A percentile compares a stretch with the other conserved stretches of the same genome.
Evolutionary conservation across 2,113 vertebrate genomes (phyloP).

Genomic region (Corydoras maculifer): DNA sequence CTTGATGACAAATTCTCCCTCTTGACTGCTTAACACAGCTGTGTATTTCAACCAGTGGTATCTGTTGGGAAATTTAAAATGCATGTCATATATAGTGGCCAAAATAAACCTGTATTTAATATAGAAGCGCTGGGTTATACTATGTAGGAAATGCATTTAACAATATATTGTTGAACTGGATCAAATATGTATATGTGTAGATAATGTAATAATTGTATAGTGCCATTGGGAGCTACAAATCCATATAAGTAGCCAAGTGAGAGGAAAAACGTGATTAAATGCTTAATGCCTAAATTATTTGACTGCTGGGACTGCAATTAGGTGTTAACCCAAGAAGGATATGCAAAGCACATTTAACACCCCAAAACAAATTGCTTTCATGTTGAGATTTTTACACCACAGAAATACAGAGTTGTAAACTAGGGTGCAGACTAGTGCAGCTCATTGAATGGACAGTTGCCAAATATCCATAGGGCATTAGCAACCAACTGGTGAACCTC

Average conservation of each 20-base stretch:
- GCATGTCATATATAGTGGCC: slow-evolving; percentile 27
- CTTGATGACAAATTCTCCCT: slow-evolving; percentile 13
- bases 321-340: slow-evolving; percentile 38
- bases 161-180: no score
- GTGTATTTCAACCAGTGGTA: slow-evolving; percentile 33
- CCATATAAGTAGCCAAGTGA: slow-evolving; percentile 21
- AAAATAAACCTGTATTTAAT: slow-evolving; percentile 12
- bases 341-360: slow-evolving; percentile 44
- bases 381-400: slow-evolving; percentile 70
- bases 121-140: no score
- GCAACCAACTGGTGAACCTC: slow-evolving; percentile 98
- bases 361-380: slow-evolving; percentile 52
- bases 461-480: slow-evolving; percentile 97
- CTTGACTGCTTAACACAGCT: slow-evolving; percentile 43
- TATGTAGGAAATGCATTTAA: no score
- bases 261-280: slow-evolving; percentile 50
- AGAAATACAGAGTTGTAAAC: slow-evolving; percentile 68
- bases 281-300: slow-evolving; percentile 52
- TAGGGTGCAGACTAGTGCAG: slow-evolving; percentile 75
- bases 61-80: slow-evolving; percentile 17
- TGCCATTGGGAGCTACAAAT: not conserved
- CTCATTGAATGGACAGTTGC: slow-evolving; percentile 78
- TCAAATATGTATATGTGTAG: not conserved
- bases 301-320: slow-evolving; percentile 45
- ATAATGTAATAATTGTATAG: slow-evolving; percentile 14